Base-by-base conservation (phyloP, 1,140 invertebrate species). In the Macrobrachium rosenbergii region DNA sequence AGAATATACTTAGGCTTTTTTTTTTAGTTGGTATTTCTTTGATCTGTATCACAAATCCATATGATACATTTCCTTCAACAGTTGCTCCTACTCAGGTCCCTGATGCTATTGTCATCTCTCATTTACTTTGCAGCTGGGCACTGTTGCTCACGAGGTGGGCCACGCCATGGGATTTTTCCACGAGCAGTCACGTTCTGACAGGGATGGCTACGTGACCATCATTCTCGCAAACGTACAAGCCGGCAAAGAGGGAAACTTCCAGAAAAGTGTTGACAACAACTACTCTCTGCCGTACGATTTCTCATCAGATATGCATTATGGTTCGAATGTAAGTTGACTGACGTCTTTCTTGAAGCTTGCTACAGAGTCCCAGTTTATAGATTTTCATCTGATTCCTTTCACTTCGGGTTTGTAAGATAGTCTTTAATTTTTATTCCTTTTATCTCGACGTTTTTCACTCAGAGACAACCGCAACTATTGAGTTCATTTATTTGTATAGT, bases 61-160 rank as follows among this genome's bases (percentile, higher is more conserved):
- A 0, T 52, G 0, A 52, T 10, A 12, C 12, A 52, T 52, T 52
- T 5, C 52, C 12, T 52, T 52, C 12, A 52, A 52, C 52, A 52
- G 7, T 52, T 52, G 52, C 52, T 37, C 28, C 28, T 52, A 52
- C 0, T 52, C 52, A 37, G 28, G 28, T 37, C 28, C 28, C 28
- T 37, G 3, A 37, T 37, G 28, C 28, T 37, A 37, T 2, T 37
- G 1, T 37, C 1, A 2, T 52, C 52, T 52, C 52, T 52, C 2
- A 52, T 21, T 64, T 45, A 19, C 58, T 80, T 52, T 28, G 10
- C 69, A 67, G 86, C 52, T 86, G 19, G 72, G 23, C 5, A 75
- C 72, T 21, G 72, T 75, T 5, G 23, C 23, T 7, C 72, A 75
- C 23, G 72, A 75, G 23, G 45, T 75, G 7, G 72, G 72, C 72